Percentiles rank a stretch among this genome's conserved stretches.
Conservation (phyloP, 2,888 invertebrate genomes). For the Phalangium opilio region DNA sequence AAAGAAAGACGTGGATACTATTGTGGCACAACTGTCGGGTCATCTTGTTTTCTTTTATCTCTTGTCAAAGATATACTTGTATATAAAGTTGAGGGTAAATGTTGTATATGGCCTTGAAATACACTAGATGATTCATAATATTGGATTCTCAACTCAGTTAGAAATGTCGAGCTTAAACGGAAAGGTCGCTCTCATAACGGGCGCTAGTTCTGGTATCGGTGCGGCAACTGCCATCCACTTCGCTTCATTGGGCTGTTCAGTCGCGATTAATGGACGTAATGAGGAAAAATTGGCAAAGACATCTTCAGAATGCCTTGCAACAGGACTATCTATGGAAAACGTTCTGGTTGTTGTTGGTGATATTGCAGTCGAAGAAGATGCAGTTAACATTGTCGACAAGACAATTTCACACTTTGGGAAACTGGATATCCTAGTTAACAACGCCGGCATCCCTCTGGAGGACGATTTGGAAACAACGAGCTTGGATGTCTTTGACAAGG, state of each 20-base stretch:
- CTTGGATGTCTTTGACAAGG: slow-evolving; percentile 27
- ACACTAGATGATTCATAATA: too few species aligned
- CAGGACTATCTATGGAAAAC: slow-evolving; percentile 3
- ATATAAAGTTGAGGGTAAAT: too few species aligned
- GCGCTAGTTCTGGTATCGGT: slow-evolving; percentile 74
- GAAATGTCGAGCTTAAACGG: not conserved
- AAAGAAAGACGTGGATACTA: too few species aligned
- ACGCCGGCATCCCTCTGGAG: slow-evolving; percentile 48
- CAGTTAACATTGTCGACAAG: not conserved
- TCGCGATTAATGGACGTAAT: slow-evolving; percentile 57
- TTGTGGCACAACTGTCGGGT: too few species aligned
- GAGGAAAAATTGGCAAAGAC: slow-evolving; percentile 47
- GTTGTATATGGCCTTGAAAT: too few species aligned
- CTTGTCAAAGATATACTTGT: too few species aligned
- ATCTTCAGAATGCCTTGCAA: slow-evolving; percentile 39
- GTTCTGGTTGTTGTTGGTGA: slow-evolving; percentile 29
- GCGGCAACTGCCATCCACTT: slow-evolving; percentile 62
- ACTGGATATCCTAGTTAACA: slow-evolving; percentile 57
- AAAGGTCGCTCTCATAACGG: slow-evolving; percentile 25
- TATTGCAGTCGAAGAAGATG: slow-evolving; percentile 16
- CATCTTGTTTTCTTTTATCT: too few species aligned
- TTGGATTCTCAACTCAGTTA: too few species aligned
- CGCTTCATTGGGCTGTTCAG: slow-evolving; percentile 53
- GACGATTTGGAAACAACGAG: too few species aligned
- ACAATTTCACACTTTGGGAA: not conserved